Evolutionary conservation across 2,113 vertebrate species (phyloP).

Genomic region (Hydropotes inermis): DNA sequence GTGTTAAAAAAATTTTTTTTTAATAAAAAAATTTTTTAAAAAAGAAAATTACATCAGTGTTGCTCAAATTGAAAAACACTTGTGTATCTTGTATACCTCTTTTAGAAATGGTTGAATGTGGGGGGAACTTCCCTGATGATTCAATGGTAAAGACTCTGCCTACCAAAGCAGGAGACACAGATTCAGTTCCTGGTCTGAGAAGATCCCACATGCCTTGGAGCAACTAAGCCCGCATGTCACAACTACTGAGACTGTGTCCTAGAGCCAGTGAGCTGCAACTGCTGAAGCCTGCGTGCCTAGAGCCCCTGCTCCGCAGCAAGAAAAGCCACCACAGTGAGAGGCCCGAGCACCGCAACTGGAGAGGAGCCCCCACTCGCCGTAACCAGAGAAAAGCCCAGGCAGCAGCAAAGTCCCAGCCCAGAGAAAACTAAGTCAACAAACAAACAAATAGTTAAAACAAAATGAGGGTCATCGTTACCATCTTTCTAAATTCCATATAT

Average conservation of each 20-base stretch:
- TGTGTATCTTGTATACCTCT: not conserved
- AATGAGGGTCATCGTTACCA: not conserved
- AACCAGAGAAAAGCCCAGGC: not conserved
- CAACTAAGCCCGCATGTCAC: not conserved
- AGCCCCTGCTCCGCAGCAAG: not conserved
- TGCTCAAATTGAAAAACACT: not conserved
- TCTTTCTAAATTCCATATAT: not conserved
- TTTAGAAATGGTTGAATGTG: not conserved
- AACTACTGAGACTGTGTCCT: not conserved
- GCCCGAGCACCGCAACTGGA: rapidly evolving
- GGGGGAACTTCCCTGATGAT: not conserved
- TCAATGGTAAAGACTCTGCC: not conserved
- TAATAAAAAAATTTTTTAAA: too few species aligned
- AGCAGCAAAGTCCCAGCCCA: not conserved
- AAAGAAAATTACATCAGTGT: not conserved
- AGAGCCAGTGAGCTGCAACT: not conserved
- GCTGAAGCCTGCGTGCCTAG: not conserved
- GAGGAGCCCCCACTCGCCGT: too few species aligned
- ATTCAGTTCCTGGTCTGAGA: not conserved
- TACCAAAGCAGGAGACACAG: not conserved
- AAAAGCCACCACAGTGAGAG: not conserved
- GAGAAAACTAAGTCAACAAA: not conserved
- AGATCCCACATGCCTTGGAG: not conserved
- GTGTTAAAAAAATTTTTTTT: not conserved
- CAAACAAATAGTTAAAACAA: not conserved